A percentile compares a stretch with the other conserved stretches of the same genome.
phyloP scores from a whole-genome alignment of 2,888 invertebrate genomes.

The Anthrax anthrax region DNA sequence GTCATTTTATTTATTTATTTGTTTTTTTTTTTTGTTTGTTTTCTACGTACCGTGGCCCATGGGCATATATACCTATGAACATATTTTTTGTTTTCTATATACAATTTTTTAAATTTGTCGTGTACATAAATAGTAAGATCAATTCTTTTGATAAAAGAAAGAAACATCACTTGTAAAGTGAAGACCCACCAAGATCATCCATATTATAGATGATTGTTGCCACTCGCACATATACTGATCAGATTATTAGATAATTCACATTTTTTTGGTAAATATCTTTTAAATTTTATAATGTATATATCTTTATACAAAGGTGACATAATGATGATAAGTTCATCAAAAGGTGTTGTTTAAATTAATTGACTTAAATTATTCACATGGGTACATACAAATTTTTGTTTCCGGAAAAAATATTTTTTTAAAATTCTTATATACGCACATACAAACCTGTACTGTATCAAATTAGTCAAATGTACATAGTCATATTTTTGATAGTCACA shows the following conservation, averaged over 20 bases:
- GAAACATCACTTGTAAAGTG: neutral
- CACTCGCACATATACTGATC: neutral
- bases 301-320: neutral
- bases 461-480: too few species aligned
- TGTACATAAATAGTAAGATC: neutral
- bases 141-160: neutral
- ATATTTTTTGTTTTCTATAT: too few species aligned
- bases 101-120: neutral
- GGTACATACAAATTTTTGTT: too few species aligned
- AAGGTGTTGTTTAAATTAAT: conserved; percentile 1
- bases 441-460: too few species aligned
- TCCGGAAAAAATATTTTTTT: too few species aligned
- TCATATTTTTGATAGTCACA: too few species aligned
- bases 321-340: conserved; percentile 1
- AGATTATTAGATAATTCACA: neutral
- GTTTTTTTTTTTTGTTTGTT: too few species aligned
- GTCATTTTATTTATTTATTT: neutral
- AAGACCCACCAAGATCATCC: conserved; percentile 1
- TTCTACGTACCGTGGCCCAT: too few species aligned
- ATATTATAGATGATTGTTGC: neutral
- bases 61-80: too few species aligned
- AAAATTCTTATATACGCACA: too few species aligned
- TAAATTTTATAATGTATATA: too few species aligned
- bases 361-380: neutral
- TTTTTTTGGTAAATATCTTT: too few species aligned